Evolutionary conservation across 2,113 vertebrate species (phyloP).

Genomic region (Trichomycterus rosablanca): DNA sequence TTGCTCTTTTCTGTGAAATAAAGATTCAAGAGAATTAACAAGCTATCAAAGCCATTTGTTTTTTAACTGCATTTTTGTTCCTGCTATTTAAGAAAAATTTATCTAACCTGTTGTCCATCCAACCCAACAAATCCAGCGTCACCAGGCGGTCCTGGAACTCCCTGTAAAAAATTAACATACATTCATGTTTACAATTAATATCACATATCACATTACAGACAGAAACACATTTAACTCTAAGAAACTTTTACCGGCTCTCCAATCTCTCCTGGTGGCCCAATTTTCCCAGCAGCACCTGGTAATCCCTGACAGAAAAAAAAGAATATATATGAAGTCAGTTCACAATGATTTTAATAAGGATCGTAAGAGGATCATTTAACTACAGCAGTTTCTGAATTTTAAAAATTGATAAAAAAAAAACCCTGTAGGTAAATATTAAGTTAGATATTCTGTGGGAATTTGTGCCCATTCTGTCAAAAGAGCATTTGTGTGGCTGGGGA

Average conservation of each 20-base stretch:
- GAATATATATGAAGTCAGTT: too few species aligned
- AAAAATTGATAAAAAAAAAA: too few species aligned
- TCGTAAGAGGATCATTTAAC: too few species aligned
- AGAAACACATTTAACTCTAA: not conserved
- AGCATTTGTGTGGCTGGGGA: not conserved
- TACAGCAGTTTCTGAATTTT: too few species aligned
- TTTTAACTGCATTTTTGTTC: too few species aligned
- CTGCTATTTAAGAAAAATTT: not conserved
- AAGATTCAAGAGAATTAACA: too few species aligned
- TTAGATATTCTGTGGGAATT: too few species aligned
- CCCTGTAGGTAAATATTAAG: too few species aligned
- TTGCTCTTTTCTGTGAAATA: too few species aligned
- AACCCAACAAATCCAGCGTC: slow-evolving; percentile 53
- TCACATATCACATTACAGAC: not conserved
- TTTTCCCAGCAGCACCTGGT: slow-evolving; percentile 52
- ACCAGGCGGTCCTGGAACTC: slow-evolving; percentile 55
- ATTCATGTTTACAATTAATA: not conserved
- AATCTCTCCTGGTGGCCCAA: slow-evolving; percentile 59
- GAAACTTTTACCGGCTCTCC: slow-evolving; percentile 65
- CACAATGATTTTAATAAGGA: too few species aligned
- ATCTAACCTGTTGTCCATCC: slow-evolving; percentile 68
- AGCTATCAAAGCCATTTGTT: too few species aligned
- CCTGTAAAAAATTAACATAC: slow-evolving; percentile 51
- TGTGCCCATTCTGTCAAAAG: not conserved
- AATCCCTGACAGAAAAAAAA: slow-evolving; percentile 54